Conservation (phyloP, 2,888 invertebrate genomes). For the Tachina grossa region DNA sequence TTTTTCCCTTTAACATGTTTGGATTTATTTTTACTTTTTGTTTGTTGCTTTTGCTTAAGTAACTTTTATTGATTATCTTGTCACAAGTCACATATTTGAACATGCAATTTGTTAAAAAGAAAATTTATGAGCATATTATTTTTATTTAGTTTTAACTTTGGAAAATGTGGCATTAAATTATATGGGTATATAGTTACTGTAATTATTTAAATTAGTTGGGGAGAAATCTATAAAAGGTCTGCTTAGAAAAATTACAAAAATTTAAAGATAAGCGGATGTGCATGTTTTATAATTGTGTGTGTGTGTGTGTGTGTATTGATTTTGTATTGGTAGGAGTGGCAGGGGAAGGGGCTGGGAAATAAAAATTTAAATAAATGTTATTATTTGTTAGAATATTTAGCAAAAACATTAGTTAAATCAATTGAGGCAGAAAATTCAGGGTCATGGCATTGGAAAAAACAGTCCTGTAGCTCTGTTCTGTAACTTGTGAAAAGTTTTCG, state of each 20-base stretch:
- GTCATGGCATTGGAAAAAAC: no score
- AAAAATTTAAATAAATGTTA: no score
- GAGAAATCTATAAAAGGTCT: neutral
- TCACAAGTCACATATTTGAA: slow-evolving; percentile 69
- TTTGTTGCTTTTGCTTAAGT: slow-evolving; percentile 12
- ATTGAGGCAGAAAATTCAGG: no score
- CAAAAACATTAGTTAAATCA: no score
- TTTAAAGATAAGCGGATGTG: slow-evolving; percentile 1
- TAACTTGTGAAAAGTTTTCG: no score
- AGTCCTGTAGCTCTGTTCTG: no score
- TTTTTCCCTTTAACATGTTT: slow-evolving; percentile 35
- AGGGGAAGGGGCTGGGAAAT: no score
- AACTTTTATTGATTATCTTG: slow-evolving; percentile 70
- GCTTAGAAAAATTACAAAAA: slow-evolving; percentile 3
- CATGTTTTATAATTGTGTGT: neutral
- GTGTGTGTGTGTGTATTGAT: no score
- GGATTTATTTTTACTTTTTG: slow-evolving; percentile 22
- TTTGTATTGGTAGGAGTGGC: no score
- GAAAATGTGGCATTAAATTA: slow-evolving; percentile 49
- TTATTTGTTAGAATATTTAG: no score
- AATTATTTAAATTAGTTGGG: slow-evolving; percentile 25
- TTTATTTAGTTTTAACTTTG: slow-evolving; percentile 21
- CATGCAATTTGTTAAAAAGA: slow-evolving; percentile 71
- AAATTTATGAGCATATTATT: slow-evolving; percentile 59
- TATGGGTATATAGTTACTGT: slow-evolving; percentile 48